Percentiles rank a stretch among this genome's conserved stretches.
These are phyloP conservation scores for Mungos mungo DNA, from an alignment of 2,113 vertebrate species.

Conservation along the genomic window DNA sequence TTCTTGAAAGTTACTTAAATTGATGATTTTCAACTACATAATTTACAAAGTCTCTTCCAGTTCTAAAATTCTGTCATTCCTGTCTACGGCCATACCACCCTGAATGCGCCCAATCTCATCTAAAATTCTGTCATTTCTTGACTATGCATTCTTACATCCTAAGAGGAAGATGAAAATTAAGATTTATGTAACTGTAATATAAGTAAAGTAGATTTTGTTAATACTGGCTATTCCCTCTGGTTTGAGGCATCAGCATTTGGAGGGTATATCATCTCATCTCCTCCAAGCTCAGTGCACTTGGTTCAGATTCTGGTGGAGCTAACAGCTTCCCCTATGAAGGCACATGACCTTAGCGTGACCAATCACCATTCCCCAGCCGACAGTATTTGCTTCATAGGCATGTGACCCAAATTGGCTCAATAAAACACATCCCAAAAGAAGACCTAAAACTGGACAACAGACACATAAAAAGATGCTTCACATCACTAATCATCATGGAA, in stretches of 20 bases:
- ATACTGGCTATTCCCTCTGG: neutral
- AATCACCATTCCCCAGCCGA: neutral
- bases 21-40: neutral
- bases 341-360: neutral
- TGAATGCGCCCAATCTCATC: neutral
- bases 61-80: conserved; percentile 48
- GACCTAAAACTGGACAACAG: neutral
- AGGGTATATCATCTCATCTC: neutral
- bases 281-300: neutral
- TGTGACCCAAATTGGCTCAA: neutral
- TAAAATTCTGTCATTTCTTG: conserved; percentile 47
- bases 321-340: neutral
- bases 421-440: neutral
- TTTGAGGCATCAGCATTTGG: neutral
- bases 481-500: neutral
- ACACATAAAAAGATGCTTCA: neutral
- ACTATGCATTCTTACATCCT: neutral
- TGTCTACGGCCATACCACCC: no score
- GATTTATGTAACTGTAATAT: neutral
- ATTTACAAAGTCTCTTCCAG: conserved; percentile 37
- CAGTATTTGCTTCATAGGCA: neutral
- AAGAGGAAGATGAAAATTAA: conserved; percentile 13
- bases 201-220: conserved; percentile 8
- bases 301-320: neutral
- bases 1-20: conserved; percentile 28